Evolutionary conservation across 2,888 invertebrate species (phyloP).

Genomic region (Clusia tigrina): DNA sequence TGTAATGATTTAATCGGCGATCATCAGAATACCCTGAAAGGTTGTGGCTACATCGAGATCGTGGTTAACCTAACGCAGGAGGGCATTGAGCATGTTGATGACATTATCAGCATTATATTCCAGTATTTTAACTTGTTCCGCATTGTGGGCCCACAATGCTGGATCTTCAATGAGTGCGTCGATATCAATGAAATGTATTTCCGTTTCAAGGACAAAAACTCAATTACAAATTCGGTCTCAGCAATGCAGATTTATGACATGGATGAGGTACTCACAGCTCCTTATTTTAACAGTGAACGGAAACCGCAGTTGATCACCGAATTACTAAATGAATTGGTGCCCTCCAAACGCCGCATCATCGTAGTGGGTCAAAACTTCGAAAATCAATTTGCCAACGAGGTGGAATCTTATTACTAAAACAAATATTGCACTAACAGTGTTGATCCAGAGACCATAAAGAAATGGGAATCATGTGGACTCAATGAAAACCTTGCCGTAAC

Average conservation of each 20-base stretch:
- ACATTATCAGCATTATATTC: constrained; percentile 83
- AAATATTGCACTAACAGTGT: constrained; percentile 81
- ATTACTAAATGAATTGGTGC: constrained; percentile 75
- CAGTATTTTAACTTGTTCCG: constrained; percentile 84
- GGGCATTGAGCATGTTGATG: constrained; percentile 87
- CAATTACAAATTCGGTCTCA: constrained; percentile 75
- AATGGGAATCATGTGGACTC: constrained; percentile 74
- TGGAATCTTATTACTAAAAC: constrained; percentile 92
- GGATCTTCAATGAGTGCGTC: constrained; percentile 92
- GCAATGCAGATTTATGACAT: constrained; percentile 79
- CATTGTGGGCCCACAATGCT: constrained; percentile 77
- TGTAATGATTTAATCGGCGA: constrained; percentile 87
- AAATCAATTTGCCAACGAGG: constrained; percentile 72
- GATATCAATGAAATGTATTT: constrained; percentile 84
- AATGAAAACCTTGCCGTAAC: constrained; percentile 76
- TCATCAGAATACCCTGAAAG: constrained; percentile 79
- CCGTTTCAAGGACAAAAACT: constrained; percentile 82
- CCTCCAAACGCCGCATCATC: constrained; percentile 81
- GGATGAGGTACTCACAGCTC: constrained; percentile 83
- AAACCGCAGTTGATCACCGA: constrained; percentile 82
- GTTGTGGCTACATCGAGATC: constrained; percentile 90
- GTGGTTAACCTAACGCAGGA: constrained; percentile 91
- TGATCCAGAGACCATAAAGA: constrained; percentile 68
- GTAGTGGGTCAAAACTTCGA: constrained; percentile 82
- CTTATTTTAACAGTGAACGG: constrained; percentile 83